Percentiles rank a stretch among this genome's conserved stretches.
Evolutionary conservation across 1,140 invertebrate genomes (phyloP).

Genomic region (Coenobita brevimanus): DNA sequence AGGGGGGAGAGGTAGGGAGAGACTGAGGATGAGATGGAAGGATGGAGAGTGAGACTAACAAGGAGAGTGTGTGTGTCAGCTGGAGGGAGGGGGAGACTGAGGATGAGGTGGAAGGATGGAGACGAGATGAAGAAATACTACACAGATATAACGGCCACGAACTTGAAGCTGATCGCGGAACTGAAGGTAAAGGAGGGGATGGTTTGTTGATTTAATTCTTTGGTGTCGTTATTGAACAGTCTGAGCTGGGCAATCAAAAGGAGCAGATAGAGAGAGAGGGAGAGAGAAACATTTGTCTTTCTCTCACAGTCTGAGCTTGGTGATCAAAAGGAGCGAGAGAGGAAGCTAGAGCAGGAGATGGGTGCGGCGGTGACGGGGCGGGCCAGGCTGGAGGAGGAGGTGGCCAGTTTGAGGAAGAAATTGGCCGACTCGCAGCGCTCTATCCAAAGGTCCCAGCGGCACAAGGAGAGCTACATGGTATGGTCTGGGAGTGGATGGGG

Average conservation of each 20-base stretch:
- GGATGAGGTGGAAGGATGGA: too few relatives aligned
- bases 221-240: too few relatives aligned
- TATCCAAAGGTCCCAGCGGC: slow-evolving; percentile 45
- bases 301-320: slow-evolving; percentile 33
- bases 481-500: background rate
- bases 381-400: slow-evolving; percentile 35
- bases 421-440: slow-evolving; percentile 40
- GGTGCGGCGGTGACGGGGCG: slow-evolving; percentile 45
- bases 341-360: slow-evolving; percentile 54
- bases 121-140: slow-evolving; percentile 60
- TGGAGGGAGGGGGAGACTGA: too few relatives aligned
- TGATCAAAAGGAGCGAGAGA: slow-evolving; percentile 48
- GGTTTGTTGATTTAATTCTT: too few relatives aligned
- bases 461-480: slow-evolving; percentile 54
- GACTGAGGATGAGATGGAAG: too few relatives aligned
- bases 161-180: slow-evolving; percentile 50
- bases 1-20: too few relatives aligned
- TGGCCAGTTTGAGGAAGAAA: slow-evolving; percentile 39
- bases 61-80: too few relatives aligned
- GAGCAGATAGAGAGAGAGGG: too few relatives aligned
- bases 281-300: background rate
- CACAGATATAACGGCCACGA: slow-evolving; percentile 52
- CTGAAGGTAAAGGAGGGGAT: slow-evolving; percentile 57
- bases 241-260: too few relatives aligned
- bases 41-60: too few relatives aligned